phyloP scores from a whole-genome alignment of 2,888 invertebrate genomes.

The Orthosia incerta region DNA sequence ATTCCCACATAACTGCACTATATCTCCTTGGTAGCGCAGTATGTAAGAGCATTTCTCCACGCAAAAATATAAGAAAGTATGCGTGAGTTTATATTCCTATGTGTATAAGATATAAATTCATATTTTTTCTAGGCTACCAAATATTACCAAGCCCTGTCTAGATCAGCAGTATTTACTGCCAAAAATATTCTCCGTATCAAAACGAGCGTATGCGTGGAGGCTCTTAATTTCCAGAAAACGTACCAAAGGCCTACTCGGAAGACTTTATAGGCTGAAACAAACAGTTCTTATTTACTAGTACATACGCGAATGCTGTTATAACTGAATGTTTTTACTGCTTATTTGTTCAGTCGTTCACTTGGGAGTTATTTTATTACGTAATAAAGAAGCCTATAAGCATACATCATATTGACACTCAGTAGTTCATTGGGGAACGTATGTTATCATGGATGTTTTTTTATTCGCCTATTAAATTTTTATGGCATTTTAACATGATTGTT shows the following conservation, averaged over 20 bases:
- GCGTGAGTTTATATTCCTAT: too few species aligned
- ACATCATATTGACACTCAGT: conserved; percentile 37
- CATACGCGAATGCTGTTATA: conserved; percentile 40
- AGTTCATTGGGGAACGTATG: conserved; percentile 3
- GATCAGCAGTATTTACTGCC: conserved; percentile 13
- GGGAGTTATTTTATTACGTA: conserved; percentile 36
- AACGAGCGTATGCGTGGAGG: conserved; percentile 23
- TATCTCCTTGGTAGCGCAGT: too few species aligned
- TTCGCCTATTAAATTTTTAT: neutral
- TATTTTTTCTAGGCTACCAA: conserved; percentile 1
- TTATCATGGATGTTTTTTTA: neutral
- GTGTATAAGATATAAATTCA: too few species aligned
- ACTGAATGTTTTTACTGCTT: conserved; percentile 54
- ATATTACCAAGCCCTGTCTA: conserved; percentile 3
- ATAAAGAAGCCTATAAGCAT: conserved; percentile 30
- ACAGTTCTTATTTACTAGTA: conserved; percentile 48
- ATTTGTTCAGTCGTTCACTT: conserved; percentile 42
- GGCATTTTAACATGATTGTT: too few species aligned
- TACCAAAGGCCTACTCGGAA: conserved; percentile 22
- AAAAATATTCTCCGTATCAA: conserved; percentile 16
- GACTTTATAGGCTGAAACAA: conserved; percentile 45
- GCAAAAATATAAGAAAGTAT: too few species aligned
- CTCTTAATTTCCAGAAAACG: conserved; percentile 37
- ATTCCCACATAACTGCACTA: too few species aligned
- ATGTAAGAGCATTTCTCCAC: too few species aligned